Evolutionary conservation across 2,888 invertebrate genomes (phyloP), one percentile per base, ranked within the genome.

Genomic region (Caenorhabditis wallacei): DNA sequence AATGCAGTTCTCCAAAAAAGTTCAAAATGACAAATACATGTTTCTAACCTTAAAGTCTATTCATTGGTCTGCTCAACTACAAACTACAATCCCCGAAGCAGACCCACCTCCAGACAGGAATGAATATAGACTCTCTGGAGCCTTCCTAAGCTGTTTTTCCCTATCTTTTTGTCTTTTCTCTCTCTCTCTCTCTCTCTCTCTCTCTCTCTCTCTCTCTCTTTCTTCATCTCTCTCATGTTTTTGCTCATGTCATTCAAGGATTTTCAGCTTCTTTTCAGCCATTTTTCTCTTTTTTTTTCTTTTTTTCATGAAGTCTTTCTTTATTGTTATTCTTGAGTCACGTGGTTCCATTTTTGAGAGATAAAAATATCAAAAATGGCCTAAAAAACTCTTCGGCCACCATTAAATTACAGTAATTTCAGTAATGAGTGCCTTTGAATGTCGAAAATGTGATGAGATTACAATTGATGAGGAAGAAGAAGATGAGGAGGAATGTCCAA

Each of bases 381-480:
- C n/a, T n/a, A n/a, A n/a, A n/a, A n/a, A n/a, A n/a, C n/a, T n/a
- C n/a, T n/a, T n/a, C n/a, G n/a, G n/a, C n/a, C 30, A 30, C 40
- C 13, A 10, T 8, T 2, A 40, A 40, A 40, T 40, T 13, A 13
- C 10, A 8, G 10, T 40, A 13, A 40, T 26, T 37, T 1, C 13
- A 43, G 61, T 18, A 35, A 81, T 81, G 81, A 81, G 75, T 30
- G 75, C 81, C 10, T 81, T 76, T 20, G 69, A 69, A 16, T 69
- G 75, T 71, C 74, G 66, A 18, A 81, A 76, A 59, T 76, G 70
- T 46, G 63, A 63, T 26, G 66, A 63, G 7, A 43, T 63, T 46
- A 10, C 26, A 26, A 64, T 35, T 22, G 54, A 66, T 2, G 74
- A 75, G 2, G 70, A 70, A 8, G 75, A 75, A 26, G 75, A 75